Percentiles rank a stretch among this genome's conserved stretches.
Conservation (phyloP, 2,113 vertebrate genomes). For the Heptranchias perlo region DNA sequence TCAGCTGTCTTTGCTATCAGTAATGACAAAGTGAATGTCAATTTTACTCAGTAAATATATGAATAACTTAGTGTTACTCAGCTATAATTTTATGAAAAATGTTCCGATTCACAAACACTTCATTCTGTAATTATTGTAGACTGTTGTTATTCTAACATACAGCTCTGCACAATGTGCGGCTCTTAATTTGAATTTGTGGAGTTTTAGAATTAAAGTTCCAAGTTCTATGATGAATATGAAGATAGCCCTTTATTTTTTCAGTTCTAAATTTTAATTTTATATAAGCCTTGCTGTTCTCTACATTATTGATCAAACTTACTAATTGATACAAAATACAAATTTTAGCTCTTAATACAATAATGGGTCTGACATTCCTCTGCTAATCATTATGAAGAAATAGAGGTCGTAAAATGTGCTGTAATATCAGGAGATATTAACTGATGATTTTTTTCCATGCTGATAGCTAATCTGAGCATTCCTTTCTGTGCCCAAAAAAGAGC, state of each 20-base stretch:
- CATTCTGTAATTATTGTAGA: neutral
- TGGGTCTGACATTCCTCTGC: neutral
- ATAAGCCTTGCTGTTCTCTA: neutral
- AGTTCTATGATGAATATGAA: neutral
- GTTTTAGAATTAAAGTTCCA: neutral
- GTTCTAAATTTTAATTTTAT: neutral
- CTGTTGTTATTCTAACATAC: neutral
- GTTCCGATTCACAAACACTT: neutral
- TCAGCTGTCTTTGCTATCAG: neutral
- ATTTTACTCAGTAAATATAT: neutral
- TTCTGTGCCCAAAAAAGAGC: too few relatives aligned
- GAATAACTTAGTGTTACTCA: neutral
- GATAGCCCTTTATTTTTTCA: neutral
- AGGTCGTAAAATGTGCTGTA: neutral
- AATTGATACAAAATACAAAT: neutral
- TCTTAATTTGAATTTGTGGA: neutral
- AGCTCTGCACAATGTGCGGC: neutral
- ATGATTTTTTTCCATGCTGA: neutral
- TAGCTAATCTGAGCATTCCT: neutral
- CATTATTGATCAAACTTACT: constrained; percentile 5
- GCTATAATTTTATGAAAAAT: neutral
- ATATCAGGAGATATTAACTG: neutral
- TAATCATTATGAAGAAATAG: neutral
- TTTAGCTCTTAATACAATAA: neutral
- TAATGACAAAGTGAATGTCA: neutral